Percentiles rank a stretch among this genome's conserved stretches.
phyloP scores from a whole-genome alignment of 2,888 invertebrate genomes.

The Lottia scabra region DNA sequence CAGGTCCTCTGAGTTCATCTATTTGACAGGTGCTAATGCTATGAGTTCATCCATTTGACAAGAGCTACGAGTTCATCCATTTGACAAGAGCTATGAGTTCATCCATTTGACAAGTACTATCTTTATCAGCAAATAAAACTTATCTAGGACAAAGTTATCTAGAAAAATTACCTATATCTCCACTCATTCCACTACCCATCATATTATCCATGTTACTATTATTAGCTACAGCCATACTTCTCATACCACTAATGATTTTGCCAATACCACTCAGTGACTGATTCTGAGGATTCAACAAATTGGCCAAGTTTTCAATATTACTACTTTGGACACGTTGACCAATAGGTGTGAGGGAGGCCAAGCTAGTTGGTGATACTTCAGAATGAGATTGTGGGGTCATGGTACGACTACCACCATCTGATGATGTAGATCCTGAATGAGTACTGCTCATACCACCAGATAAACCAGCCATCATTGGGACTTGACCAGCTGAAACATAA shows the following conservation, averaged over 20 bases:
- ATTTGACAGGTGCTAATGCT: no score
- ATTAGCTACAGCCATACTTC: slow-evolving; percentile 1
- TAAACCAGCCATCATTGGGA: slow-evolving; percentile 30
- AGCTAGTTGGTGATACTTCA: slow-evolving; percentile 29
- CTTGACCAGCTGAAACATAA: no score
- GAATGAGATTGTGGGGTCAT: slow-evolving; percentile 43
- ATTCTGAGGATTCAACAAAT: background rate
- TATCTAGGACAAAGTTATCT: background rate
- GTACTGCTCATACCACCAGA: slow-evolving; percentile 7
- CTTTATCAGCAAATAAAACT: background rate
- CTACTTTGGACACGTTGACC: background rate
- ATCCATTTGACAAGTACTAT: no score
- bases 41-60: no score
- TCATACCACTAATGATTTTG: background rate
- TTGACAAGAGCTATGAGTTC: background rate
- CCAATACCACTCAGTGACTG: background rate
- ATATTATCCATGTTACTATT: background rate
- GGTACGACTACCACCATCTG: slow-evolving; percentile 33
- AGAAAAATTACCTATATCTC: background rate
- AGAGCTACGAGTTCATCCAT: background rate
- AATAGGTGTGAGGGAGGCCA: slow-evolving; percentile 23
- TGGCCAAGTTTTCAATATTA: background rate
- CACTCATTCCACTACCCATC: background rate
- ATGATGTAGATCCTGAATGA: background rate
- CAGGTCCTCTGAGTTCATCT: no score